A percentile compares a stretch with the other conserved stretches of the same genome.
Evolutionary conservation across 2,113 vertebrate genomes (phyloP).

Genomic region (Bombycilla garrulus): DNA sequence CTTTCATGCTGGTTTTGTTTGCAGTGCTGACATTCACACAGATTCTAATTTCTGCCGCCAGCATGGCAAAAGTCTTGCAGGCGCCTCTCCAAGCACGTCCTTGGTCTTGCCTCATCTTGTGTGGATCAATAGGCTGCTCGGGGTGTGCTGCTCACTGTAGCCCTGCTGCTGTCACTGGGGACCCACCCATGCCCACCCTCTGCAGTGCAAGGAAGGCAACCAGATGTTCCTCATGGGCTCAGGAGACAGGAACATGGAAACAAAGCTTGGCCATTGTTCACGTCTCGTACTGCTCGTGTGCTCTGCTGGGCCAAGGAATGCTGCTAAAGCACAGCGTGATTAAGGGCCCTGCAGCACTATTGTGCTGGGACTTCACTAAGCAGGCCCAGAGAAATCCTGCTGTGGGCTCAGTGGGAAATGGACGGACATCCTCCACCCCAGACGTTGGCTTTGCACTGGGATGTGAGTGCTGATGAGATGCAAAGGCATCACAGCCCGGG

Average conservation of each 20-base stretch:
- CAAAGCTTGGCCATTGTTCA: constrained; percentile 55
- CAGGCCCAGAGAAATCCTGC: background rate
- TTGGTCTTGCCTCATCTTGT: constrained; percentile 36
- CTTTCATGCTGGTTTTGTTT: constrained; percentile 9
- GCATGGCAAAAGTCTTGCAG: constrained; percentile 24
- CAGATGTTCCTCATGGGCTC: constrained; percentile 60
- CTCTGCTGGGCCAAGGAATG: constrained; percentile 55
- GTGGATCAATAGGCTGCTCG: constrained; percentile 32
- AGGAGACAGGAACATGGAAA: constrained; percentile 52
- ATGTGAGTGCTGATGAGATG: background rate
- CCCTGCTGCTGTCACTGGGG: constrained; percentile 11
- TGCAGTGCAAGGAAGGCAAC: constrained; percentile 27
- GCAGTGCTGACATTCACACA: background rate
- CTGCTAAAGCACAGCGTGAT: constrained; percentile 1
- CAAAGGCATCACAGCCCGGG: background rate
- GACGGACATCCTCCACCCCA: background rate
- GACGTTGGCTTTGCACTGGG: background rate
- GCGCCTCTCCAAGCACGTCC: constrained; percentile 52
- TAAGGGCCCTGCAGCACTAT: constrained; percentile 7
- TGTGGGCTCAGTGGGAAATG: background rate
- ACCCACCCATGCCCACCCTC: constrained; percentile 61
- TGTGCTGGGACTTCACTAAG: background rate
- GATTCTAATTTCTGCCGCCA: constrained; percentile 11
- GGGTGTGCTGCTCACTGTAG: constrained; percentile 21
- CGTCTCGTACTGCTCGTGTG: constrained; percentile 35